Base-by-base conservation (phyloP, 2,888 invertebrate genomes). In the Rhodophaea formosa region DNA sequence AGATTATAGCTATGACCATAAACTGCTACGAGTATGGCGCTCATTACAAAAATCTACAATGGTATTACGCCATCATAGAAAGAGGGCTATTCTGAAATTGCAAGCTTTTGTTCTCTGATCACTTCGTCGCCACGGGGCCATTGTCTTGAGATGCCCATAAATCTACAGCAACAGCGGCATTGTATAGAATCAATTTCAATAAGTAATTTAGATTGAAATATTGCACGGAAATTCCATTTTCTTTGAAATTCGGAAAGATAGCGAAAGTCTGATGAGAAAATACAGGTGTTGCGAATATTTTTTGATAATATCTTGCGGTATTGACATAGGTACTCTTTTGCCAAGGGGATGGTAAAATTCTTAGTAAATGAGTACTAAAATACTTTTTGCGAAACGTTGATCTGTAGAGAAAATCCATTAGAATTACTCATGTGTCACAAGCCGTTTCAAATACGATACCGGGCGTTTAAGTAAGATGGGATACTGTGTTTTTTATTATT, bases 61-160 rank as follows among this genome's bases (percentile, higher is more conserved):
- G 39, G 12, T 16, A 32, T 51, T 51, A 12, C 69, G 39, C 60
- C 59, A 66, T 65, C 63, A 54, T 59, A 68, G 67, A 68, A 74
- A 64, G 69, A 49, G 53, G 69, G 63, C 70, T 60, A 68, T 75
- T 71, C 70, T 68, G 62, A 76, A 76, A 79, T 75, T 72, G 74
- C 70, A 74, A 62, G 62, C 70, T 68, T 74, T 82, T 82, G 81
- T 80, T 72, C 53, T 44, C 70, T 74, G 80, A 79, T 80, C 79
- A 79, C 75, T 81, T 77, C 69, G 69, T 71, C 65, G 64, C 62
- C 64, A 51, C 53, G 56, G 60, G 45, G 62, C 55, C 57, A 72
- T 77, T 80, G 77, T 77, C 63, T 72, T 51, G 61, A 66, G 67
- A 66, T 64, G 65, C 56, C 68, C 66, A 70, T 73, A 69, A 77